These are phyloP conservation scores for Ahaetulla prasina DNA, from an alignment of 2,113 vertebrate genomes.

Conservation along the genomic window DNA sequence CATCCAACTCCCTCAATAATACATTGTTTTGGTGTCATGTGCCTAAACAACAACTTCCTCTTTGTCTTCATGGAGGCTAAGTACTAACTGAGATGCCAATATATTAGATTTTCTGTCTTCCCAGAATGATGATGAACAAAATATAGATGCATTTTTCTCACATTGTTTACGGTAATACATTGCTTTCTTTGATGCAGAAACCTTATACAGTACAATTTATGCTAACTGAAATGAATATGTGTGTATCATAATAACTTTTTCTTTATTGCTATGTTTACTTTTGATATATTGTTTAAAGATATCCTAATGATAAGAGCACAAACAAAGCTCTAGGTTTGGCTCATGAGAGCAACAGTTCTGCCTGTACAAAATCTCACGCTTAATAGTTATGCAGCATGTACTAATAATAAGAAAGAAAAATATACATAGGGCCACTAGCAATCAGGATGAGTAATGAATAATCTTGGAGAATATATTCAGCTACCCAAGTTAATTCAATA, in stretches of 20 bases:
- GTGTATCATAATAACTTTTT: slow-evolving; percentile 26
- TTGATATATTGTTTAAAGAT: slow-evolving; percentile 9
- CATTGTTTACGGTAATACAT: slow-evolving; percentile 52
- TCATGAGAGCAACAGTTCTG: background rate
- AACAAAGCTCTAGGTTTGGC: background rate
- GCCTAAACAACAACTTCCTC: background rate
- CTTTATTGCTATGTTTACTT: slow-evolving; percentile 6
- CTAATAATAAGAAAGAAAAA: background rate
- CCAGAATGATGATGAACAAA: slow-evolving; percentile 15
- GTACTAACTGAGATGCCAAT: background rate
- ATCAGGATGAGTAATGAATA: background rate
- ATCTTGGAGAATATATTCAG: background rate
- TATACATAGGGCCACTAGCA: background rate
- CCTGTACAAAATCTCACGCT: background rate
- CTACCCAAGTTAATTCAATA: background rate
- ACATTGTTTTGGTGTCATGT: background rate
- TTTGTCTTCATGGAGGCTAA: background rate
- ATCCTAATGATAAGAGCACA: slow-evolving; percentile 9
- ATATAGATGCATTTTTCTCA: slow-evolving; percentile 38
- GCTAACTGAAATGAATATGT: slow-evolving; percentile 49
- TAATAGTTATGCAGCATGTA: background rate
- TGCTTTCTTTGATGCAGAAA: slow-evolving; percentile 56
- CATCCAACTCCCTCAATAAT: background rate
- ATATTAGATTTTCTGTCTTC: background rate
- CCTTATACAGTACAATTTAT: slow-evolving; percentile 40